phyloP scores from a whole-genome alignment of 2,113 vertebrate species.

The Cyprinus carpio region DNA sequence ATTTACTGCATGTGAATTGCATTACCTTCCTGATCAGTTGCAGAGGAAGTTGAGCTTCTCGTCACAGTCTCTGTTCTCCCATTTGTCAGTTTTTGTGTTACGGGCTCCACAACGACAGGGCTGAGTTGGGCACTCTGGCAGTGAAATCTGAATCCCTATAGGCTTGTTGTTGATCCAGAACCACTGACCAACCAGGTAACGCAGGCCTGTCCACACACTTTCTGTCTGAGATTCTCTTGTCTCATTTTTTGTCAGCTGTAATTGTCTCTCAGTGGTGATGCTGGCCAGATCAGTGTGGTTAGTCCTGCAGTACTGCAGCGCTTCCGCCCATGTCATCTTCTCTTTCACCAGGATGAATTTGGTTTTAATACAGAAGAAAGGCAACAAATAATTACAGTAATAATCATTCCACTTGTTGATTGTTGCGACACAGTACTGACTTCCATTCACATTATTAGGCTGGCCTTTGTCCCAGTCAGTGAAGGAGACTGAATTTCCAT shows the following conservation, averaged over 20 bases:
- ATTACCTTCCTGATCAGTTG: background rate
- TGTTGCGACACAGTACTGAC: background rate
- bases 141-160: background rate
- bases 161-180: constrained; percentile 20
- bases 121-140: constrained; percentile 47
- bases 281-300: constrained; percentile 39
- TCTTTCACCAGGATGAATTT: background rate
- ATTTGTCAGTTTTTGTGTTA: background rate
- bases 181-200: constrained; percentile 43
- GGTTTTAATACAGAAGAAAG: background rate
- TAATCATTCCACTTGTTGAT: background rate
- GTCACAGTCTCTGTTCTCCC: constrained; percentile 57
- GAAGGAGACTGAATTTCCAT: constrained; percentile 16
- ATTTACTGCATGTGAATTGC: too few relatives aligned
- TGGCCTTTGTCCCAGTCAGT: background rate
- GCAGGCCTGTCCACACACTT: constrained; percentile 50
- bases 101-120: constrained; percentile 55
- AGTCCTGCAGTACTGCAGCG: constrained; percentile 29
- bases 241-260: background rate
- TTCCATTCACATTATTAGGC: background rate
- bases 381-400: background rate
- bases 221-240: background rate
- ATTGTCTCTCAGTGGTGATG: background rate
- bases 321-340: constrained; percentile 50
- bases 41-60: background rate